Evolutionary conservation across 2,888 invertebrate genomes (phyloP), one percentile per base, ranked within the genome.

Genomic region (Cordylochernes scorpioides): DNA sequence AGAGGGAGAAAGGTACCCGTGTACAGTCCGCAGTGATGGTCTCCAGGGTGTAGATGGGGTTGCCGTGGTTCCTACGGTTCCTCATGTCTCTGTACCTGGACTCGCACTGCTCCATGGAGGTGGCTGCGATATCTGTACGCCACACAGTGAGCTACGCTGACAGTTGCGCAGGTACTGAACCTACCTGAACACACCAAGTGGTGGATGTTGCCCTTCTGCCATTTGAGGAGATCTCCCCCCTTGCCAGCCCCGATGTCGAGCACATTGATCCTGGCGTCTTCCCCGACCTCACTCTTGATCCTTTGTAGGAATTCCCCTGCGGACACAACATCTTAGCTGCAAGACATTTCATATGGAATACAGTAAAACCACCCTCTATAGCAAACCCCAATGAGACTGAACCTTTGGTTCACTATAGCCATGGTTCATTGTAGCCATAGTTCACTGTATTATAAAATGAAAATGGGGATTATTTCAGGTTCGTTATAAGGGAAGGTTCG

Each of bases 161-260:
- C n/a, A 9, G 8, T 19, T n/a, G n/a, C n/a, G 19, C 8, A 19
- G n/a, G 8, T 19, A 22, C 12, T 22, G 24, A 27, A 24, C 32
- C 30, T 38, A 53, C 53, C 88, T 26, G 74, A 72, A 55, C 80
- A 82, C 32, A 86, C 68, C 12, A 84, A 59, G 53, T 77, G 72
- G 2, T 66, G 63, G 28, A 86, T 73, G 57, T 29, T 65, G 9
- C 52, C 71, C 49, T 75, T 80, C 35, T 67, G 66, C 82, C 94
- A 99, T 54, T 99, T 99, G n/a, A 74, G 60, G 18, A 97, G 59
- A 54, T 99, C 97, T 2, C 97, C 97, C 13, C 97, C 97, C 61
- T 99, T 99, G 2, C 97, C 97, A 51, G 88, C 88, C 44, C 88
- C 84, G 61, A 97, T 68, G 52, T 97, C 97, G 29, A 91, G 57